A percentile compares a stretch with the other conserved stretches of the same genome.
These are phyloP conservation scores for Drosophila colorata DNA, from an alignment of 2,888 invertebrate species.

Conservation along the genomic window DNA sequence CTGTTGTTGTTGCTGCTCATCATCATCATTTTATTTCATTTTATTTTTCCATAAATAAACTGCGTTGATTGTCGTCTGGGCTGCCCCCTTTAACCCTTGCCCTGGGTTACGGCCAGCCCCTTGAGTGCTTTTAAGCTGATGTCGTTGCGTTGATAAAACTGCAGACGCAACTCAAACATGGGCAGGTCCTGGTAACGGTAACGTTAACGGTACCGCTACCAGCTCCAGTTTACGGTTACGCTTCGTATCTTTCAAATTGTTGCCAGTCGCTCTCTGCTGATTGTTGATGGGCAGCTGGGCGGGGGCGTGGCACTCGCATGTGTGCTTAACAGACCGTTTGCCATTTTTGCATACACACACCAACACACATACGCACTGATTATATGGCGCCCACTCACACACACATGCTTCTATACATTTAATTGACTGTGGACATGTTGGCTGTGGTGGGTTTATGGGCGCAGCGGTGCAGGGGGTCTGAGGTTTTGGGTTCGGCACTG, in stretches of 20 bases:
- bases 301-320: constrained; percentile 68
- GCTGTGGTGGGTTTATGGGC: constrained; percentile 53
- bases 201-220: constrained; percentile 23
- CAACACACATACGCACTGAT: constrained; percentile 60
- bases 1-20: constrained; percentile 59
- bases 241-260: constrained; percentile 80
- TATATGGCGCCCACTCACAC: constrained; percentile 56
- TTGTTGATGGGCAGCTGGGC: constrained; percentile 59
- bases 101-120: constrained; percentile 58
- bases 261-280: constrained; percentile 65
- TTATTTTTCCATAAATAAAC: constrained; percentile 82
- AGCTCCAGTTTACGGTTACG: constrained; percentile 66
- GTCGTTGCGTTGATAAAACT: constrained; percentile 78
- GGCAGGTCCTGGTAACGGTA: constrained; percentile 45
- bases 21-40: constrained; percentile 81
- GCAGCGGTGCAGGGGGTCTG: constrained; percentile 24
- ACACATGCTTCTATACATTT: constrained; percentile 57
- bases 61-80: constrained; percentile 77
- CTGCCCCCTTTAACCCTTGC: constrained; percentile 64
- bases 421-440: constrained; percentile 77
- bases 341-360: constrained; percentile 77
- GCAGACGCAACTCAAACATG: constrained; percentile 71
- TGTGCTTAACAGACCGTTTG: constrained; percentile 82
- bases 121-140: constrained; percentile 80
- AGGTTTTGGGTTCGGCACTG: constrained; percentile 57